Conservation (phyloP, 2,113 vertebrate genomes). For the Xiphophorus hellerii region DNA sequence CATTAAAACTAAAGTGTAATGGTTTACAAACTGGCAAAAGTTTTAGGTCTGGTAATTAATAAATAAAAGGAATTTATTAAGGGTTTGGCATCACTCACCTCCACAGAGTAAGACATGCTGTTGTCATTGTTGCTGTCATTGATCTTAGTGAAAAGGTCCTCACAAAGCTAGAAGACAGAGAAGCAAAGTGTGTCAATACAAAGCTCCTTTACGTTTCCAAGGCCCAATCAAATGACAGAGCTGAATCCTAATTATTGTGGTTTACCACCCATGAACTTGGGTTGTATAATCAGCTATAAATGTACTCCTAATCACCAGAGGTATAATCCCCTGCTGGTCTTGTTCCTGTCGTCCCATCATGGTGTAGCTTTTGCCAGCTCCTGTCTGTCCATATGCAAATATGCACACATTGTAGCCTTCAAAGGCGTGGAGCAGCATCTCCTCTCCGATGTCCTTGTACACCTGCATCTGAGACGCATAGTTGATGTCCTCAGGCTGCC, state of each 20-base stretch:
- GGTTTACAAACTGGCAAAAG: too few species aligned
- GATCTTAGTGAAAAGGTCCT: conserved; percentile 97
- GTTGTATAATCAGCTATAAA: not conserved
- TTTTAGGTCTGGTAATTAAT: not conserved
- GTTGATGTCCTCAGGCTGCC: conserved; percentile 92
- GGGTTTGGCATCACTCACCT: conserved; percentile 80
- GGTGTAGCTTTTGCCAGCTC: conserved; percentile 96
- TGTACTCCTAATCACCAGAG: conserved; percentile 79
- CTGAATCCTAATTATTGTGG: not conserved
- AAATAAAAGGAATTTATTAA: not conserved
- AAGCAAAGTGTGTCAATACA: not conserved
- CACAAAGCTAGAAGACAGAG: conserved; percentile 85
- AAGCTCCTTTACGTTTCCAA: not conserved
- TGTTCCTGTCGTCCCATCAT: conserved; percentile 99
- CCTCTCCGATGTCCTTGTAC: conserved; percentile 94
- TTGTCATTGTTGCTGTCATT: conserved; percentile 91
- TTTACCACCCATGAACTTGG: not conserved
- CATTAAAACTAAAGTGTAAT: too few species aligned
- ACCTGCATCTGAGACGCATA: conserved; percentile 95
- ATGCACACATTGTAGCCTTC: conserved; percentile 99
- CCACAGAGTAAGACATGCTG: conserved; percentile 93
- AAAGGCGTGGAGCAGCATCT: conserved; percentile 96
- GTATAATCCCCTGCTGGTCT: conserved; percentile 96
- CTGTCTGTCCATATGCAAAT: conserved; percentile 96
- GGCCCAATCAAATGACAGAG: not conserved